Evolutionary conservation across 1,140 invertebrate genomes (phyloP), one percentile per base, ranked within the genome.

Genomic region (Philotrypesis tridentata): DNA sequence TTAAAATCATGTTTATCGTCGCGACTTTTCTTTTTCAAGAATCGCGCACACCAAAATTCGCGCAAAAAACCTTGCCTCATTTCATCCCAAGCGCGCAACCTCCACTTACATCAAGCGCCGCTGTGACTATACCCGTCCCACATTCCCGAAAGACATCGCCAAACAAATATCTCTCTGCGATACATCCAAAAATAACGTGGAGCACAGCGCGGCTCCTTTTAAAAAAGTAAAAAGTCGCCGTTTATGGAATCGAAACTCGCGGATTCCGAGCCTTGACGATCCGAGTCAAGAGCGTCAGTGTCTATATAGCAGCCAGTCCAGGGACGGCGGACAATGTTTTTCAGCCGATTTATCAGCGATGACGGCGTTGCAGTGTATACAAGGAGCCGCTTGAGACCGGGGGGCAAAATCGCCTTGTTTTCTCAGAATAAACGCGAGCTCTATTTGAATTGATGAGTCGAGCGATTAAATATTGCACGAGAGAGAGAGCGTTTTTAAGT

Each of bases 321-420:
- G 61, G 61, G 61, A 12, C 61, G 25, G 0, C 61, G 6, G 25
- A 11, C 61, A 55, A 55, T 55, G 21, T 55, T 55, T 55, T 55
- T n/a, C 48, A 25, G 61, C n/a, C 61, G 61, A 65, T 65, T 65
- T 65, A 65, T 65, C 61, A 27, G 9, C 27, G 48, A 55, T 55
- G 17, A n/a, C 25, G n/a, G 8, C 14, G 48, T 21, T 55, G 21
- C 48, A 55, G 48, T 1, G 14, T 5, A 55, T 5, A n/a, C 17
- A 55, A 55, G 48, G 21, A n/a, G 12, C 40, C 12, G 40, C 12
- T 43, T 43, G 40, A 43, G 40, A 9, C 40, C 40, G n/a, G 40
- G 40, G 17, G 40, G 40, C 40, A 14, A 43, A 11, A 40, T 40
- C 37, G 37, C 37, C n/a, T n/a, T n/a, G 37, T 40, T 14, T 43